Percentiles rank a stretch among this genome's conserved stretches.
Conservation (phyloP, 2,113 vertebrate species). For the Tachycineta bicolor region DNA sequence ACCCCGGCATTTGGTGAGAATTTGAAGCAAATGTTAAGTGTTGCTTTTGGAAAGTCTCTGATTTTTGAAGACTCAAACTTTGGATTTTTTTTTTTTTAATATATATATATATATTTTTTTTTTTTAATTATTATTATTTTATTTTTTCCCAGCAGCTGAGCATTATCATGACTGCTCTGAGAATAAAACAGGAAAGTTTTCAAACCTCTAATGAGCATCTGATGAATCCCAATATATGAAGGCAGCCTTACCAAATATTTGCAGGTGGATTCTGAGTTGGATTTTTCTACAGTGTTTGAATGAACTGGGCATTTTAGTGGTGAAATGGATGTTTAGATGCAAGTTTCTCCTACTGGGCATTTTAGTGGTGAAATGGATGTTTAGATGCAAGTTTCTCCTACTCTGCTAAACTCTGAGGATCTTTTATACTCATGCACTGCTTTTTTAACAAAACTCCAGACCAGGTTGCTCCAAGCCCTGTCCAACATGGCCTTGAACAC, state of each 20-base stretch:
- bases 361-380: background rate
- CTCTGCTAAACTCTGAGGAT: background rate
- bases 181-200: background rate
- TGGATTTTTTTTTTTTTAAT: background rate
- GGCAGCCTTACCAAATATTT: background rate
- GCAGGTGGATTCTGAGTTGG: background rate
- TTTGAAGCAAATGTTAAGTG: background rate
- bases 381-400: background rate
- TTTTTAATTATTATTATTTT: too few relatives aligned
- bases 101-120: too few relatives aligned
- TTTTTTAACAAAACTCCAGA: background rate
- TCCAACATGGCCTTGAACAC: background rate
- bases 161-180: background rate
- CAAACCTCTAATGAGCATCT: background rate
- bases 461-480: background rate
- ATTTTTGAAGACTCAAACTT: background rate
- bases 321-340: background rate
- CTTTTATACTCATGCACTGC: background rate
- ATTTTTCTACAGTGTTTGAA: background rate
- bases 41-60: background rate
- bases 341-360: background rate
- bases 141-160: background rate
- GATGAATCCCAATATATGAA: background rate
- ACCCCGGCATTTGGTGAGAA: background rate
- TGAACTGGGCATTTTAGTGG: background rate